These are phyloP conservation scores for Phrynocephalus forsythii DNA, from an alignment of 2,797 vertebrate species.

Conservation along the genomic window DNA sequence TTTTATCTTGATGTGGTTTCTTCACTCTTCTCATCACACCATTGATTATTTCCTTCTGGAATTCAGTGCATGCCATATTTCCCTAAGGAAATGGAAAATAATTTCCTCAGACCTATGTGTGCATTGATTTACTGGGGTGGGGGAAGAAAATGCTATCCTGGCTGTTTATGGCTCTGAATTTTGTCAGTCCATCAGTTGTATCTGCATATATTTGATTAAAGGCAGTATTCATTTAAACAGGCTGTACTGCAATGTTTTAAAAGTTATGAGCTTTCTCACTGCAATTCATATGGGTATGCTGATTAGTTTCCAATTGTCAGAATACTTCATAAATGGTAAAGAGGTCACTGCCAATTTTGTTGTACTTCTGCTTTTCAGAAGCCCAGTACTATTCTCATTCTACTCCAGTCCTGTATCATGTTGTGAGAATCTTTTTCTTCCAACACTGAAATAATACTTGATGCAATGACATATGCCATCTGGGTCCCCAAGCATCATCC, in stretches of 20 bases:
- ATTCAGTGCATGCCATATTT: slow-evolving; percentile 65
- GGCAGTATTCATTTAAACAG: slow-evolving; percentile 34
- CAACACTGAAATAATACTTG: background rate
- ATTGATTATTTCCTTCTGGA: slow-evolving; percentile 28
- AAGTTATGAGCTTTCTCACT: slow-evolving; percentile 38
- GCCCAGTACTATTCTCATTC: background rate
- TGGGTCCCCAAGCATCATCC: background rate
- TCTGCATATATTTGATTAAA: slow-evolving; percentile 48
- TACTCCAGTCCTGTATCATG: background rate
- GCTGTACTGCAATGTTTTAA: background rate
- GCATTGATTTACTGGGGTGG: slow-evolving; percentile 67
- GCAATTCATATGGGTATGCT: slow-evolving; percentile 35
- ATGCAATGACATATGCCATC: background rate
- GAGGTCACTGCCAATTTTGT: background rate
- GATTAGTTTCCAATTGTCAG: slow-evolving; percentile 56
- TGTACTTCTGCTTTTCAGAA: background rate
- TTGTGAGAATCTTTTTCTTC: background rate
- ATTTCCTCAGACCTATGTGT: slow-evolving; percentile 67
- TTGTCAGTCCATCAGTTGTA: slow-evolving; percentile 43
- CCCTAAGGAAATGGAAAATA: slow-evolving; percentile 67
- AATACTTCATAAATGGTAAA: slow-evolving; percentile 44
- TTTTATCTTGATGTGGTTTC: slow-evolving; percentile 62
- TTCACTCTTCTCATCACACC: background rate
- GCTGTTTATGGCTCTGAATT: slow-evolving; percentile 60
- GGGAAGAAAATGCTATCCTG: slow-evolving; percentile 59